Conservation (phyloP, 2,797 vertebrate genomes). For the Naso thynnoides region DNA sequence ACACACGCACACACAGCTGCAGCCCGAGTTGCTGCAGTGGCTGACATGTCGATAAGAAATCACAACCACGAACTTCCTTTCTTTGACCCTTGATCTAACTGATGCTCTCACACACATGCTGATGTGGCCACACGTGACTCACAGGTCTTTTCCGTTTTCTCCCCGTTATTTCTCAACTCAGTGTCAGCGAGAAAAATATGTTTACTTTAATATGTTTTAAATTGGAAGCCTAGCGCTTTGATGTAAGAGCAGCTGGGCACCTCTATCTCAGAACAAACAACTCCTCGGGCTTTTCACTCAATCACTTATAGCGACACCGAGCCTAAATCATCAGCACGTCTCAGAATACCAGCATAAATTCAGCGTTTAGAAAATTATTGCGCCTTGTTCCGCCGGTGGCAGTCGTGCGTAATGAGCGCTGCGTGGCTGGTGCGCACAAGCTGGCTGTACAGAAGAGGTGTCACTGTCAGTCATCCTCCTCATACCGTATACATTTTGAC, state of each 20-base stretch:
- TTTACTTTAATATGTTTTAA: too few relatives aligned
- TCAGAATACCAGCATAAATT: slow-evolving; percentile 3
- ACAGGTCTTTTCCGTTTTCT: background rate
- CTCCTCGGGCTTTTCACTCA: background rate
- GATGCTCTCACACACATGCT: background rate
- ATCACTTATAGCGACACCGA: background rate
- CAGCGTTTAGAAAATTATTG: background rate
- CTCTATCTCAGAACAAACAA: background rate
- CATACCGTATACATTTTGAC: slow-evolving; percentile 11
- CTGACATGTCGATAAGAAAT: slow-evolving; percentile 33
- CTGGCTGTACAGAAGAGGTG: slow-evolving; percentile 22
- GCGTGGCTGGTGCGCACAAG: slow-evolving; percentile 54
- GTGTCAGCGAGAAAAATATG: background rate
- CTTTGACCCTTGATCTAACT: background rate
- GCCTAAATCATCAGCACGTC: background rate
- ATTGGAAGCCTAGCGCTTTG: background rate
- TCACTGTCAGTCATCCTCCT: slow-evolving; percentile 31
- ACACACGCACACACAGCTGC: slow-evolving; percentile 41
- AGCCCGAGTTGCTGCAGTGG: background rate
- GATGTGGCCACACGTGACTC: background rate
- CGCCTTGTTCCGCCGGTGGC: slow-evolving; percentile 43
- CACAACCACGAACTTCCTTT: slow-evolving; percentile 4
- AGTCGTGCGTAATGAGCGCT: slow-evolving; percentile 62
- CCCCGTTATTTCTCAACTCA: background rate
- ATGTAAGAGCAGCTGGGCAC: background rate